Conservation (phyloP, 2,113 vertebrate genomes). For the Recurvirostra avosetta region DNA sequence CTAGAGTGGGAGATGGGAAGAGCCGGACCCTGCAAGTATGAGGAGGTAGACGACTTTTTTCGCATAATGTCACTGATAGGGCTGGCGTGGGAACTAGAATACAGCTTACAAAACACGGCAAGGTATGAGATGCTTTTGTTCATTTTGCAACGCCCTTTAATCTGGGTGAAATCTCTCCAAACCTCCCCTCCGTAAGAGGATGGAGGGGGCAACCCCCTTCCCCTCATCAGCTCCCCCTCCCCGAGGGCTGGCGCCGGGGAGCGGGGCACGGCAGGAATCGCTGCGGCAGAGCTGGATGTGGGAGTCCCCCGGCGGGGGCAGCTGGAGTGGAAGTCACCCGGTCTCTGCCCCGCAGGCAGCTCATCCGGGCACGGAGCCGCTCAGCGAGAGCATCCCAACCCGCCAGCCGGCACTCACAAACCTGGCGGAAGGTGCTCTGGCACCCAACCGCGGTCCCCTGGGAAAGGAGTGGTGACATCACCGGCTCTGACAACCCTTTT, state of each 20-base stretch:
- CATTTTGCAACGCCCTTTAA: not conserved
- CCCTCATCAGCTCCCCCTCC: not conserved
- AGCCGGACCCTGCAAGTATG: not conserved
- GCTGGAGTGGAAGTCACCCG: not conserved
- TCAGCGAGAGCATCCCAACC: not conserved
- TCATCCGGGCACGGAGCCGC: fast-evolving
- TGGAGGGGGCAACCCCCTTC: fast-evolving
- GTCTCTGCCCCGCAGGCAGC: no score
- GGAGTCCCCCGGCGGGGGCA: not conserved
- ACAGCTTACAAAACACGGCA: fast-evolving
- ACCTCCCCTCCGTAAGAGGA: fast-evolving
- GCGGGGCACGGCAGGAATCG: fast-evolving
- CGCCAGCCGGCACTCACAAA: fast-evolving
- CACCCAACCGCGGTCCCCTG: fast-evolving
- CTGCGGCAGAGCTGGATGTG: not conserved
- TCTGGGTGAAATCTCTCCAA: not conserved
- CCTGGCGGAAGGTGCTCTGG: not conserved
- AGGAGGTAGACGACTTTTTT: fast-evolving
- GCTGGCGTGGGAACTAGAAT: fast-evolving
- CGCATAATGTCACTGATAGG: fast-evolving
- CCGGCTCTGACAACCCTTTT: not conserved
- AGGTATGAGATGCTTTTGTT: fast-evolving
- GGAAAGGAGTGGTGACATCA: not conserved
- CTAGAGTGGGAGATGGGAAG: not conserved
- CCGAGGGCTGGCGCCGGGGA: fast-evolving